A percentile compares a stretch with the other conserved stretches of the same genome.
Evolutionary conservation across 2,797 vertebrate genomes (phyloP).

Genomic region (Cheirogaleus major): DNA sequence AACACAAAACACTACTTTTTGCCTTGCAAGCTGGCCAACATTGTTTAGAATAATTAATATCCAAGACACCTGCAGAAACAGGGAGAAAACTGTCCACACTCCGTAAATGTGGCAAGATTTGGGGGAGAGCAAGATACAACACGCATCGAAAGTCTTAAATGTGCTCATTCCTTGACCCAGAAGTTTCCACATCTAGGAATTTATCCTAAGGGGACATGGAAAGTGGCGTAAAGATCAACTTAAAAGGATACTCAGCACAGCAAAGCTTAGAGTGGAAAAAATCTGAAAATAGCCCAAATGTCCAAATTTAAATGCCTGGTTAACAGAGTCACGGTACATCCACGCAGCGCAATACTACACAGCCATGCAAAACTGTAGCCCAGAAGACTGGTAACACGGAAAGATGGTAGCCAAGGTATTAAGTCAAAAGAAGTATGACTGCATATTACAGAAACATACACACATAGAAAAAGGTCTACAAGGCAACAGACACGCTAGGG

Average conservation of each 20-base stretch:
- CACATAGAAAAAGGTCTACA: background rate
- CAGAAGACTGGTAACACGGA: background rate
- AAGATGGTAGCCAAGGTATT: background rate
- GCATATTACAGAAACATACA: background rate
- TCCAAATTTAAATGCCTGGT: background rate
- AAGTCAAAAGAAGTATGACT: background rate
- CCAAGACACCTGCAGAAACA: background rate
- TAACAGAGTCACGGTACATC: background rate
- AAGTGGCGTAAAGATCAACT: background rate
- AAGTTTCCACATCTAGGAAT: background rate
- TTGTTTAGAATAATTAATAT: background rate
- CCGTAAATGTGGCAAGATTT: background rate
- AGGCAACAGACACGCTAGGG: rapidly evolving
- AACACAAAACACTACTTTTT: background rate
- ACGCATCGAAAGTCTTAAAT: background rate
- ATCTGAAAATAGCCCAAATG: background rate
- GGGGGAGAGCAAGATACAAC: background rate
- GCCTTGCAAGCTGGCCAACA: background rate
- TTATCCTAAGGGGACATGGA: background rate
- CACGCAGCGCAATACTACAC: background rate
- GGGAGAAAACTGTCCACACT: background rate
- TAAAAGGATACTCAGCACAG: background rate
- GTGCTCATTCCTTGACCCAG: background rate
- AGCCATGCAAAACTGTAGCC: background rate
- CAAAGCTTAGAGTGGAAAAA: background rate